These are phyloP conservation scores for Neotoma lepida DNA, from an alignment of 2,113 vertebrate genomes.

Conservation along the genomic window DNA sequence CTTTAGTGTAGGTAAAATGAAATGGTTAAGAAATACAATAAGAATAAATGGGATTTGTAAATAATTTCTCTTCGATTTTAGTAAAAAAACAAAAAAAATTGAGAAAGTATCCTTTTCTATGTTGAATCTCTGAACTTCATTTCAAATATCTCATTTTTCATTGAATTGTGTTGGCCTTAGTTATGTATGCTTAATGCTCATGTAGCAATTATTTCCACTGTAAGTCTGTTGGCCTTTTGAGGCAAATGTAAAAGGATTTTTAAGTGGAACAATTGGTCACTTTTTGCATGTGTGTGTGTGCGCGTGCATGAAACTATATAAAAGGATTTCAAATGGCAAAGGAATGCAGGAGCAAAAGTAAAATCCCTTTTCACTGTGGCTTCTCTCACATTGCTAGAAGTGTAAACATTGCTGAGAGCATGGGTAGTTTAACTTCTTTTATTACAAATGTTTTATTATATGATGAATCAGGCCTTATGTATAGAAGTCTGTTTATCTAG, in stretches of 20 bases:
- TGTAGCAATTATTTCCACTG: conserved; percentile 8
- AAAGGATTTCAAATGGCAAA: not conserved
- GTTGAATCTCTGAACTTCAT: not conserved
- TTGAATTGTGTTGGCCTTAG: not conserved
- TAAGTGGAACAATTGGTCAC: not conserved
- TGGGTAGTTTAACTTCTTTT: conserved; percentile 25
- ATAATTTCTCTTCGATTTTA: conserved; percentile 48
- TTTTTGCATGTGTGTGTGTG: not conserved
- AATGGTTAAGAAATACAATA: conserved; percentile 46
- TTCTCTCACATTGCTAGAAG: conserved; percentile 2
- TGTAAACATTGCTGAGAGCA: not conserved
- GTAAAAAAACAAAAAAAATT: not conserved
- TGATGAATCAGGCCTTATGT: not conserved
- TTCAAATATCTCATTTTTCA: not conserved
- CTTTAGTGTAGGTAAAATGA: conserved; percentile 23
- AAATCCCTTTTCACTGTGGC: not conserved
- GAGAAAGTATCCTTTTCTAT: not conserved
- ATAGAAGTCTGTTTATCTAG: not conserved
- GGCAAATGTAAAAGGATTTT: not conserved
- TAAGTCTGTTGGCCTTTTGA: not conserved
- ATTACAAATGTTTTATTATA: not conserved
- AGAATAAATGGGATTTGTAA: not conserved
- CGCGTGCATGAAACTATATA: not conserved
- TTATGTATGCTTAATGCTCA: not conserved
- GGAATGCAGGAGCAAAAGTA: not conserved